Base-by-base conservation (phyloP, 2,113 vertebrate species). In the Thinocorus orbignyianus region DNA sequence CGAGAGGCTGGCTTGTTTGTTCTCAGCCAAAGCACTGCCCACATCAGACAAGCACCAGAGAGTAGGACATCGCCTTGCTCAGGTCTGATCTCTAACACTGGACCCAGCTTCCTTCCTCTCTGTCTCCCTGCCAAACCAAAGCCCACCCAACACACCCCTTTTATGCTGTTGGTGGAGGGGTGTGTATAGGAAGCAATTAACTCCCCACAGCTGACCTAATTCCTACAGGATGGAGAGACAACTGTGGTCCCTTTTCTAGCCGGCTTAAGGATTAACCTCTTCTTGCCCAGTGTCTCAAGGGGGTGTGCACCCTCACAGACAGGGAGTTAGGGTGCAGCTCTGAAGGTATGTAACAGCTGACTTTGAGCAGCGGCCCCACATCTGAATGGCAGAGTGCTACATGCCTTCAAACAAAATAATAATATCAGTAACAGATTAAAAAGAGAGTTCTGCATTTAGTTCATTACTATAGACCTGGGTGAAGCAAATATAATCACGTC, bases 171-270 rank as follows among this genome's bases (percentile, higher is more conserved):
- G 3, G 2, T 39, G 61, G n/a, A 95, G 64, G 69, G 51, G 68
- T 73, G 62, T 96, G 55, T 60, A 26, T 35, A 94, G 94, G 92
- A 97, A 95, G 82, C 74, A 92, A 94, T 95, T 93, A 94, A 91
- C 35, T 96, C 78, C 73, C 37, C 55, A 88, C 92, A 96, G 95
- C 95, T 96, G 74, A 37, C 31, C 44, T 91, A 74, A 97, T 92
- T 92, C 76, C 78, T 91, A 10, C 77, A 91, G 66, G 58, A 92
- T 70, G 17, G 41, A 70, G 44, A 86, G 26, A 76, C 41, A 70
- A 89, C 66, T 60, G 18, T 15, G 51, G 81, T 86, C 48, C 39
- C 35, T 95, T 87, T 86, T 69, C 60, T 23, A 86, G 25, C 1
- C 37, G 72, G n/a, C 0, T 82, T 89, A 80, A 90, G 52, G 33